Conservation (phyloP, 2,797 vertebrate species). For the Poecilia wingei region DNA sequence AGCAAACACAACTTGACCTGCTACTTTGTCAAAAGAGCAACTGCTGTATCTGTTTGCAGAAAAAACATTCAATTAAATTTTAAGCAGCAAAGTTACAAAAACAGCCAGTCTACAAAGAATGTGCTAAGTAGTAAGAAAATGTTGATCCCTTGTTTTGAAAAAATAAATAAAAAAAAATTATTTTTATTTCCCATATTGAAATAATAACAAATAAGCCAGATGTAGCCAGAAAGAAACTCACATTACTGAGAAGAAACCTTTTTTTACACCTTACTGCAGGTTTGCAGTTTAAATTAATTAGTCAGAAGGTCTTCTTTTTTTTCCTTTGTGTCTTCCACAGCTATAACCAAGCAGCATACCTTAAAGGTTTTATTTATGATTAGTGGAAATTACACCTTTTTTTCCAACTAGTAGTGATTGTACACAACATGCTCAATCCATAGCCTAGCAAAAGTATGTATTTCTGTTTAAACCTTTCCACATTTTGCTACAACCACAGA, state of each 20-base stretch:
- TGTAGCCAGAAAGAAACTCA: background rate
- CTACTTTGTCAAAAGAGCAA: conserved; percentile 17
- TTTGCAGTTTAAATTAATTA: background rate
- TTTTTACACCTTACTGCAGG: background rate
- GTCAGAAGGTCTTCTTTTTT: background rate
- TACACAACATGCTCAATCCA: background rate
- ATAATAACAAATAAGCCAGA: background rate
- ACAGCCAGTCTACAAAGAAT: background rate
- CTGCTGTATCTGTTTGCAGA: conserved; percentile 3
- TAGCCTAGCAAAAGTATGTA: background rate
- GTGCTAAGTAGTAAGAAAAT: background rate
- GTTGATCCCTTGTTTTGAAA: background rate
- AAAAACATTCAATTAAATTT: conserved; percentile 12
- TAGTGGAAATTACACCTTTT: background rate
- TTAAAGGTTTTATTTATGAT: background rate
- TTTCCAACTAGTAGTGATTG: background rate
- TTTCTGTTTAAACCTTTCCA: background rate
- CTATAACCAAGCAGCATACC: background rate
- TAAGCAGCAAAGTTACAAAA: background rate
- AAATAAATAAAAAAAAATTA: background rate
- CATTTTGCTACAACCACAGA: background rate
- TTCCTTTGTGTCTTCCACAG: background rate
- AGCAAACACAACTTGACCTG: conserved; percentile 12
- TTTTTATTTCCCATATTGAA: background rate
- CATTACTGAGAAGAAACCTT: background rate